Evolutionary conservation across 2,888 invertebrate species (phyloP).

Genomic region (Glyphotaelius pellucidus): DNA sequence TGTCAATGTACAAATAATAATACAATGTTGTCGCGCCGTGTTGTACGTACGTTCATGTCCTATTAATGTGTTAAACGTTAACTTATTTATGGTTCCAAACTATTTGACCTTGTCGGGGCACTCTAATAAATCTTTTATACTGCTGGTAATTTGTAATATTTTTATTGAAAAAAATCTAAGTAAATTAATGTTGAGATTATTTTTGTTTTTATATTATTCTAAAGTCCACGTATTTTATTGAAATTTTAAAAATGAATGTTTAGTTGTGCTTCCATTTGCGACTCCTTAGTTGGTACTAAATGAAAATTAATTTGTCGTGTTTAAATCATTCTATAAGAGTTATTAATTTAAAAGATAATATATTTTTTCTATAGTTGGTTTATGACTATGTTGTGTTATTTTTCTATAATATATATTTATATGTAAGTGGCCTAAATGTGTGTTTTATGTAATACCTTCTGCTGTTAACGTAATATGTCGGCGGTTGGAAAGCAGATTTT

Average conservation of each 20-base stretch:
- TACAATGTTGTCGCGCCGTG: background rate
- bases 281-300: conserved; percentile 48
- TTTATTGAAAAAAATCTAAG: conserved; percentile 10
- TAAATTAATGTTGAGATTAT: conserved; percentile 24
- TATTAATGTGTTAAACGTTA: conserved; percentile 29
- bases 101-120: background rate
- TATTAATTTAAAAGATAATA: conserved; percentile 63
- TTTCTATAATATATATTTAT: conserved; percentile 60
- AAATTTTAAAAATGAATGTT: conserved; percentile 23
- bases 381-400: conserved; percentile 61
- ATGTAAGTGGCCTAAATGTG: conserved; percentile 54
- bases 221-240: background rate
- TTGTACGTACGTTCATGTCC: conserved; percentile 32
- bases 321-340: conserved; percentile 55
- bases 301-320: conserved; percentile 22
- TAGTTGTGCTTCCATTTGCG: conserved; percentile 64
- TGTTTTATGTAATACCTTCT: conserved; percentile 22
- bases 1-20: conserved; percentile 50
- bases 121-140: background rate
- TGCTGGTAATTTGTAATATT: background rate
- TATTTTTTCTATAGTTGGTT: conserved; percentile 65
- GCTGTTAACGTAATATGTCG: conserved; percentile 11
- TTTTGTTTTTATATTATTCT: conserved; percentile 11
- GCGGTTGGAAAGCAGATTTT: conserved; percentile 59
- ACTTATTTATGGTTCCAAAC: conserved; percentile 49